These are phyloP conservation scores for Sarcophilus harrisii DNA, from an alignment of 2,797 vertebrate genomes.

Conservation along the genomic window DNA sequence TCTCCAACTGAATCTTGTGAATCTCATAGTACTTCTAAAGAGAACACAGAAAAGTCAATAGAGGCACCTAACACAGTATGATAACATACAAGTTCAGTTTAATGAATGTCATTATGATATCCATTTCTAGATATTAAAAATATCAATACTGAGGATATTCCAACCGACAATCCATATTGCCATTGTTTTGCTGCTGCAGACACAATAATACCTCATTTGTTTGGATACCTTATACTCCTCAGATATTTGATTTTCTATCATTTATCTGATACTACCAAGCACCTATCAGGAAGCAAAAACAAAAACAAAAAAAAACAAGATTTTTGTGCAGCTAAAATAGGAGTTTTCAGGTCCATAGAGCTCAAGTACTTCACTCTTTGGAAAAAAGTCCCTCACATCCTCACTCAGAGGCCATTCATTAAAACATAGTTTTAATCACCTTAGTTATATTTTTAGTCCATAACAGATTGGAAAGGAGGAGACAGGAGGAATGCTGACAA, in stretches of 20 bases:
- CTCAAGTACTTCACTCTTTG: not conserved
- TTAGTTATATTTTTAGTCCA: not conserved
- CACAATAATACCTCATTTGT: not conserved
- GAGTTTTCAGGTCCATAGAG: not conserved
- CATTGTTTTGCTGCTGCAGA: not conserved
- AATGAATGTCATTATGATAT: not conserved
- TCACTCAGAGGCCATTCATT: not conserved
- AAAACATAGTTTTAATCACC: not conserved
- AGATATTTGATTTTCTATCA: not conserved
- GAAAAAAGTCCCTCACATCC: not conserved
- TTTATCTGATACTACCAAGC: not conserved
- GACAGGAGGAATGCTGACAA: not conserved
- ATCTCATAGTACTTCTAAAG: not conserved
- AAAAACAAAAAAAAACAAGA: not conserved
- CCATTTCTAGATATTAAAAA: not conserved
- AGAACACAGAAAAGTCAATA: not conserved
- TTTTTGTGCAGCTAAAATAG: not conserved
- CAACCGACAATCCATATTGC: not conserved
- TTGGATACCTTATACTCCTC: not conserved
- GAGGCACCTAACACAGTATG: not conserved
- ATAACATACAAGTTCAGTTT: not conserved
- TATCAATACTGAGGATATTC: not conserved
- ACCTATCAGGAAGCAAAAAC: not conserved
- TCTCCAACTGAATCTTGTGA: not conserved
- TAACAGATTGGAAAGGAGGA: not conserved